Percentiles rank a stretch among this genome's conserved stretches.
phyloP scores from a whole-genome alignment of 2,113 vertebrate genomes.

The Excalfactoria chinensis region DNA sequence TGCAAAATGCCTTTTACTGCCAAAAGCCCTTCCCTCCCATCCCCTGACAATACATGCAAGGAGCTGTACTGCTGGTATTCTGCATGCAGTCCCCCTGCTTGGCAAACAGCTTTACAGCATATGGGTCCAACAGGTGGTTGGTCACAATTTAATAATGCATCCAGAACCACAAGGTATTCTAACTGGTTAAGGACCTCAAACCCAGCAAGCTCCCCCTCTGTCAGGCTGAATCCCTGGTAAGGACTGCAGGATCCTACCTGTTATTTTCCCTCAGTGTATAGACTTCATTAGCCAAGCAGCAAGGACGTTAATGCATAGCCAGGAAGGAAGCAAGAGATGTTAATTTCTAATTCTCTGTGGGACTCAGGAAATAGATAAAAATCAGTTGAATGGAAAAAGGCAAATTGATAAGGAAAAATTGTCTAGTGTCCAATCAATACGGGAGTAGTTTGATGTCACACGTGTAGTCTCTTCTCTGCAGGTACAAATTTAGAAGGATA shows the following conservation, averaged over 20 bases:
- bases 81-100: constrained; percentile 11
- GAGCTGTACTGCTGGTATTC: not conserved
- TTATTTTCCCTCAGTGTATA: not conserved
- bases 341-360: not conserved
- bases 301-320: not conserved
- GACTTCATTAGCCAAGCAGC: not conserved
- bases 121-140: constrained; percentile 56
- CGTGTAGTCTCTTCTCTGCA: not conserved
- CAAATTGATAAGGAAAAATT: not conserved
- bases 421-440: not conserved
- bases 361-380: not conserved
- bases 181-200: not conserved
- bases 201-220: not conserved
- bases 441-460: not conserved
- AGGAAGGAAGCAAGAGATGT: not conserved
- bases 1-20: not conserved
- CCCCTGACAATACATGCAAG: not conserved
- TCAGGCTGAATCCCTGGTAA: not conserved
- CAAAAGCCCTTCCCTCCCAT: not conserved
- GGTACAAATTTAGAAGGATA: not conserved
- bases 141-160: constrained; percentile 1
- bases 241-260: not conserved
- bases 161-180: not conserved
- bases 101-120: constrained; percentile 25
- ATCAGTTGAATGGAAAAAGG: not conserved